Evolutionary conservation across 1,140 invertebrate species (phyloP), one percentile per base, ranked within the genome.

Genomic region (Meloidogyne hapla): DNA sequence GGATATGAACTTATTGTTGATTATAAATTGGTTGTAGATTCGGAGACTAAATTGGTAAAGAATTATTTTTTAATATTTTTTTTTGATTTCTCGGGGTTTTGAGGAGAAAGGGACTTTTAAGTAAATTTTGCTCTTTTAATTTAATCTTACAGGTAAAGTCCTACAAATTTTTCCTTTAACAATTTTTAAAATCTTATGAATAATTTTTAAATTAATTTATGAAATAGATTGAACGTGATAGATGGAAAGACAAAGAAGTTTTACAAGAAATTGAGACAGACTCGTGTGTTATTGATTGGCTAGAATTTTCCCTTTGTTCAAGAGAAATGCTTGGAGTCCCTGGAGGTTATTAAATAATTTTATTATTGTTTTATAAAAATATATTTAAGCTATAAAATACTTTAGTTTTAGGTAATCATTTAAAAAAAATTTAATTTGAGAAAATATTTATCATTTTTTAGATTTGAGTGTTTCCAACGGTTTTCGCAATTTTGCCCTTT

Each of bases 1-100:
- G 70, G 70, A n/a, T 73, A 73, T 6, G 40, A 66, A 10, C 13
- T 73, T 56, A 73, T 73, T 23, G 42, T 77, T 2, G 28, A 56
- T 33, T 68, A 28, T 40, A 61, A 26, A 12, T 56, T 64, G 8
- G 18, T 61, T 10, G 38, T 67, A 13, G 70, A 65, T 33, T 67
- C 62, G 62, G 66, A 64, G 10, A 73, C 48, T 8, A 56, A 73
- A 63, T 23, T 73, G 23, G 70, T 73, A 73, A 65, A 62, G n/a
- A 48, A 9, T 28, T 62, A 5, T 26, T 33, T 45, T 33, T 69
- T 45, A 45, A 69, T 15, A 38, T 9, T 9, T 10, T n/a, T n/a
- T n/a, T n/a, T n/a, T n/a, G n/a, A n/a, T n/a, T n/a, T n/a, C n/a
- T n/a, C n/a, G n/a, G n/a, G n/a, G n/a, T n/a, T n/a, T n/a, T n/a